A percentile compares a stretch with the other conserved stretches of the same genome.
Conservation (phyloP, 1,140 invertebrate species). For the Bombus superbus region DNA sequence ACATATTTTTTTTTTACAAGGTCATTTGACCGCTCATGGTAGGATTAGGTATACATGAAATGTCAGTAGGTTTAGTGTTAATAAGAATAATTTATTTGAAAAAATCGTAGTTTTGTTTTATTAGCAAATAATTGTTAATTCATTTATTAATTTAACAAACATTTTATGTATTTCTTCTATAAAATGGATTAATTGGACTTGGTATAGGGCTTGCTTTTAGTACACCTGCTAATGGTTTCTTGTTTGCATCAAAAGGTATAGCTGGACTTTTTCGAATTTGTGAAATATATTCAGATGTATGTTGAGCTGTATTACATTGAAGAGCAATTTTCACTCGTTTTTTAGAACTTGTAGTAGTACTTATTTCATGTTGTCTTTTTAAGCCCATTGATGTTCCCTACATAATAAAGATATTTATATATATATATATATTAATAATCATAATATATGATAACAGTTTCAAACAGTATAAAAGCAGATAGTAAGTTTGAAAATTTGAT, state of each 20-base stretch:
- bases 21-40: too few species aligned
- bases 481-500: not conserved
- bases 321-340: constrained; percentile 87
- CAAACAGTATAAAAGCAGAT: not conserved
- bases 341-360: constrained; percentile 62
- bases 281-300: constrained; percentile 87
- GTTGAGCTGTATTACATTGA: constrained; percentile 87
- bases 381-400: not conserved
- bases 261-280: constrained; percentile 87
- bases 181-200: constrained; percentile 90
- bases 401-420: not conserved
- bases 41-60: too few species aligned
- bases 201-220: constrained; percentile 87
- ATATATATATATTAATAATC: not conserved
- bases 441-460: not conserved
- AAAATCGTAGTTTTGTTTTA: constrained; percentile 26
- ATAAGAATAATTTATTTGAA: not conserved
- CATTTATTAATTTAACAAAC: constrained; percentile 19
- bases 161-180: constrained; percentile 79
- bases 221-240: constrained; percentile 86
- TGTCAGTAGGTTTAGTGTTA: too few species aligned
- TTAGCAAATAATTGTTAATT: constrained; percentile 23
- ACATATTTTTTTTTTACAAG: too few species aligned
- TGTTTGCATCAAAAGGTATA: constrained; percentile 88
- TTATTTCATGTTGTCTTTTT: constrained; percentile 25